Evolutionary conservation across 2,888 invertebrate genomes (phyloP), one percentile per base, ranked within the genome.

Genomic region (Diabrotica balteata): DNA sequence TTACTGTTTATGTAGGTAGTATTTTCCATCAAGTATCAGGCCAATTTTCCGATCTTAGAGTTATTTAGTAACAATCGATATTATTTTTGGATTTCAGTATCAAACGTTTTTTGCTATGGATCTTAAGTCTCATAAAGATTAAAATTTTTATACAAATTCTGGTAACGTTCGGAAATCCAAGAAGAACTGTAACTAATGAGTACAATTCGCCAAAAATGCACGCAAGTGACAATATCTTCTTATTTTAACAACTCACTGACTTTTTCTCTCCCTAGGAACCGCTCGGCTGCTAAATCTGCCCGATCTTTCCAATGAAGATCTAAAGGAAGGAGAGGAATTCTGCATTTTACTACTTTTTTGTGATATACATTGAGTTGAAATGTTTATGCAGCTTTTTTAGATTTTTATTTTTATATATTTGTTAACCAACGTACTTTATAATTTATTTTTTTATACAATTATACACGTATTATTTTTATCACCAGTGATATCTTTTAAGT

Each of bases 221-320:
- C 11, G 45, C 22, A 54, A 45, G 61, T 66, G n/a, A 49, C 44
- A 49, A 62, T 22, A 22, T 55, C 42, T 11, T 60, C 32, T 9
- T 43, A 58, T 58, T 45, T 51, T 52, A 64, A 44, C 57, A 55
- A 57, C 63, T 63, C 57, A 59, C 51, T 63, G 63, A 66, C 46
- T 63, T 67, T 79, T 80, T 63, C 75, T 52, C 52, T 59, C 52
- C 32, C 22, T 64, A 81, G 80, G 75, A 77, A 78, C 71, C 77
- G 77, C 65, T 76, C 77, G 69, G 73, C 73, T 61, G 75, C 79
- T 66, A 80, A 80, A 71, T 81, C 81, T 49, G 80, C 80, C 51
- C 80, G 79, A 69, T 75, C 52, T 73, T 80, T 71, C 71, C 70
- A 68, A 54, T 68, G n/a, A 64, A 72, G 64, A 63, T n/a, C 47